Percentiles rank a stretch among this genome's conserved stretches.
Evolutionary conservation across 2,888 invertebrate genomes (phyloP).

Genomic region (Sipha maydis): DNA sequence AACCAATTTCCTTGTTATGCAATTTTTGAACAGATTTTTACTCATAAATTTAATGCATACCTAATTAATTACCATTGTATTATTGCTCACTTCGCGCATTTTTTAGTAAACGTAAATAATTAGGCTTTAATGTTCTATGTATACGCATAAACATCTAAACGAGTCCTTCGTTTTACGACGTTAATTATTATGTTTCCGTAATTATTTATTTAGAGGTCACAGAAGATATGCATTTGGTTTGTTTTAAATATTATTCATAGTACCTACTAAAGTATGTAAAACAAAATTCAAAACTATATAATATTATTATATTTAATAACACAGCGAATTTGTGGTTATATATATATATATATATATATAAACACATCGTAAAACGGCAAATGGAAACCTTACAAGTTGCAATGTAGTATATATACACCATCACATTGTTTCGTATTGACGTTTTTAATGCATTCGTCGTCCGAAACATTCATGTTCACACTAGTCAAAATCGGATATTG

Average conservation of each 20-base stretch:
- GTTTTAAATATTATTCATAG: neutral
- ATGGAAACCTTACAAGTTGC: neutral
- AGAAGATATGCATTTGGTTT: no score
- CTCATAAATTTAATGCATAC: no score
- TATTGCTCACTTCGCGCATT: no score
- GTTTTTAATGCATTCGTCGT: neutral
- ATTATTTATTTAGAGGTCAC: neutral
- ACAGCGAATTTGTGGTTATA: neutral
- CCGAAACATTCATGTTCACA: neutral
- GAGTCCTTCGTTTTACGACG: neutral
- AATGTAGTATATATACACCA: neutral
- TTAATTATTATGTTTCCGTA: neutral
- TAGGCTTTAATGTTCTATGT: no score
- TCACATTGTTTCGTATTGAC: constrained; percentile 24
- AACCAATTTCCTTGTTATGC: neutral
- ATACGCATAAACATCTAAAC: no score
- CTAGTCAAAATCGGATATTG: neutral
- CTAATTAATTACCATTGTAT: no score
- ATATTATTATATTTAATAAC: neutral
- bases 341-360: no score
- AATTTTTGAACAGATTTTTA: neutral
- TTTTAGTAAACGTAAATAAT: no score
- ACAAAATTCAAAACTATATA: neutral
- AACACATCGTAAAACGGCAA: neutral
- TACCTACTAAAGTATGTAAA: neutral